Conservation (phyloP, 2,888 invertebrate genomes). For the Pomacea canaliculata region DNA sequence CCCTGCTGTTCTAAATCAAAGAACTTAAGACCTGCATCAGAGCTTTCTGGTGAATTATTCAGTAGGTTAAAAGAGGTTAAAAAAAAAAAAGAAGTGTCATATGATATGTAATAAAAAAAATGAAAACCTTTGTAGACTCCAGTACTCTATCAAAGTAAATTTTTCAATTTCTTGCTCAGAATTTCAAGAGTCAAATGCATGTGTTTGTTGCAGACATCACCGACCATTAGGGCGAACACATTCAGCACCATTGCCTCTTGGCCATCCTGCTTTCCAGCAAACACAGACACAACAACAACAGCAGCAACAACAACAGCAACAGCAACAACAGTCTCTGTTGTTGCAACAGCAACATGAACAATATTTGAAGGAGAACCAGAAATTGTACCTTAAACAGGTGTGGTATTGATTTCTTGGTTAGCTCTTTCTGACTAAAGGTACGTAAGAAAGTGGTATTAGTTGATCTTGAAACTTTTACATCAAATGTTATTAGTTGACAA, state of each 20-base stretch:
- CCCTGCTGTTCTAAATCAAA: too few relatives aligned
- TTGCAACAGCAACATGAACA: slow-evolving; percentile 68
- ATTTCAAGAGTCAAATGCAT: too few relatives aligned
- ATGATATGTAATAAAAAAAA: too few relatives aligned
- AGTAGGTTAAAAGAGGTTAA: too few relatives aligned
- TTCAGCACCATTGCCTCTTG: slow-evolving; percentile 90
- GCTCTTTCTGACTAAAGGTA: not conserved
- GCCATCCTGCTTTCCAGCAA: slow-evolving; percentile 83
- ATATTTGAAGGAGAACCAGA: slow-evolving; percentile 73
- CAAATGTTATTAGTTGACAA: too few relatives aligned
- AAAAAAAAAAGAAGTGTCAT: too few relatives aligned
- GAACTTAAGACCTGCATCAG: too few relatives aligned
- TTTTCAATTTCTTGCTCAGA: too few relatives aligned
- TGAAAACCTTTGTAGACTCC: too few relatives aligned
- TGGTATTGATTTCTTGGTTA: slow-evolving; percentile 13
- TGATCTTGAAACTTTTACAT: too few relatives aligned
- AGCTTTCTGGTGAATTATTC: too few relatives aligned
- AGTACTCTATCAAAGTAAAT: too few relatives aligned
- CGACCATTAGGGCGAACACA: slow-evolving; percentile 92
- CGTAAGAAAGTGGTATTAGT: not conserved
- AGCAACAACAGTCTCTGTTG: slow-evolving; percentile 55
- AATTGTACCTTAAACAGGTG: slow-evolving; percentile 61
- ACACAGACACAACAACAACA: slow-evolving; percentile 55
- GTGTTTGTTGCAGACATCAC: slow-evolving; percentile 74
- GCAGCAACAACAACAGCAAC: slow-evolving; percentile 57